Percentiles rank a stretch among this genome's conserved stretches.
These are phyloP conservation scores for Euphydryas editha DNA, from an alignment of 2,888 invertebrate genomes.

Conservation along the genomic window DNA sequence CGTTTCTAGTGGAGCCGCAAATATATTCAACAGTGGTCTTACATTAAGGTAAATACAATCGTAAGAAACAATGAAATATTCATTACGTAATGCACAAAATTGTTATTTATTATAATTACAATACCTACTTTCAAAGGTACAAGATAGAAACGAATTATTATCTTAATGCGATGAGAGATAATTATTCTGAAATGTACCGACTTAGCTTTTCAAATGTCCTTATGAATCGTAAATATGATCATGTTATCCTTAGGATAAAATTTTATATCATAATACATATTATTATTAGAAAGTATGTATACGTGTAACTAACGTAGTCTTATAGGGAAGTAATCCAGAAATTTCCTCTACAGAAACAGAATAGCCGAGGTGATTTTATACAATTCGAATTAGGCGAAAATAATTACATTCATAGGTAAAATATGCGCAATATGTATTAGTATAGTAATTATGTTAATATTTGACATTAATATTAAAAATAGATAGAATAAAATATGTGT, in stretches of 20 bases:
- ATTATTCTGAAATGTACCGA: slow-evolving; percentile 76
- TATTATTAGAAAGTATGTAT: slow-evolving; percentile 79
- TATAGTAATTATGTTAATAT: slow-evolving; percentile 82
- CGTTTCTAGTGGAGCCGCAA: slow-evolving; percentile 66
- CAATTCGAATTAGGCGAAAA: slow-evolving; percentile 82
- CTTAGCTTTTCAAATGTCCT: slow-evolving; percentile 76
- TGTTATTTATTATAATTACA: slow-evolving; percentile 82
- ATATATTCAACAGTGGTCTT: slow-evolving; percentile 78
- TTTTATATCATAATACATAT: slow-evolving; percentile 81
- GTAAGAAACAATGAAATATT: slow-evolving; percentile 83
- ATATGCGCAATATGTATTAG: slow-evolving; percentile 80
- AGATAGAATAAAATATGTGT: slow-evolving; percentile 83
- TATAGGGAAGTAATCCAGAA: slow-evolving; percentile 81
- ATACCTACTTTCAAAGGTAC: slow-evolving; percentile 82
- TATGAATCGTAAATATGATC: slow-evolving; percentile 79
- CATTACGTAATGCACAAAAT: slow-evolving; percentile 83
- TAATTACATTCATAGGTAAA: slow-evolving; percentile 82
- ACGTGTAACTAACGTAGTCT: slow-evolving; percentile 81
- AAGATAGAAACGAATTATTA: slow-evolving; percentile 81
- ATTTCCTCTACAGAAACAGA: slow-evolving; percentile 78
- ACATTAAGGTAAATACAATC: slow-evolving; percentile 81
- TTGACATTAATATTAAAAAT: slow-evolving; percentile 84
- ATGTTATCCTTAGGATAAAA: slow-evolving; percentile 83
- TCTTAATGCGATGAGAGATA: slow-evolving; percentile 82
- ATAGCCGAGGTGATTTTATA: slow-evolving; percentile 81